Conservation (phyloP, 2,888 invertebrate species). For the Dione juno region DNA sequence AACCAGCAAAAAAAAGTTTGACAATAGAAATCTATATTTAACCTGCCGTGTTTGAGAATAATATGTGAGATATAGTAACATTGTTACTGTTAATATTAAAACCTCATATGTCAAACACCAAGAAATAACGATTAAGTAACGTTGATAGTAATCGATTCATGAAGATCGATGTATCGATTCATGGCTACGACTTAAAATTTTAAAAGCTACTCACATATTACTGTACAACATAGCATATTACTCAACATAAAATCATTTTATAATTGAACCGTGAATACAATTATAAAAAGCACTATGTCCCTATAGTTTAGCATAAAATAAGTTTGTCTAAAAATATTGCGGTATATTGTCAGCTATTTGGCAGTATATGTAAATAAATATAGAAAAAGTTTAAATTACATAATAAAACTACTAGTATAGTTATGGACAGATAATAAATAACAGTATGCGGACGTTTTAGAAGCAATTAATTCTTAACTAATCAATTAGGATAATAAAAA, state of each 20-base stretch:
- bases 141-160: background rate
- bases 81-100: background rate
- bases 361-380: constrained; percentile 41
- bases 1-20: background rate
- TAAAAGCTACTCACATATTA: background rate
- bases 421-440: constrained; percentile 14
- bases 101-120: background rate
- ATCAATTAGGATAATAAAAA: background rate
- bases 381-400: constrained; percentile 24
- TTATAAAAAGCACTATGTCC: constrained; percentile 35
- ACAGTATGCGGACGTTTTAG: background rate
- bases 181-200: background rate
- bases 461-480: background rate
- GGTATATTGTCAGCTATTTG: constrained; percentile 42
- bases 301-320: constrained; percentile 40
- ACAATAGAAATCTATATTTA: background rate
- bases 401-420: constrained; percentile 10
- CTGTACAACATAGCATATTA: background rate
- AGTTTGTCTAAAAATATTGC: constrained; percentile 44
- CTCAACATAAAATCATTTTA: background rate
- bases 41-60: background rate
- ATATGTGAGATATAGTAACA: constrained; percentile 18
- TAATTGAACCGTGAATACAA: constrained; percentile 27
- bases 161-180: background rate
- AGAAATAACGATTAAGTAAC: background rate